Conservation (phyloP, 2,113 vertebrate genomes). For the Tragelaphus strepsiceros region DNA sequence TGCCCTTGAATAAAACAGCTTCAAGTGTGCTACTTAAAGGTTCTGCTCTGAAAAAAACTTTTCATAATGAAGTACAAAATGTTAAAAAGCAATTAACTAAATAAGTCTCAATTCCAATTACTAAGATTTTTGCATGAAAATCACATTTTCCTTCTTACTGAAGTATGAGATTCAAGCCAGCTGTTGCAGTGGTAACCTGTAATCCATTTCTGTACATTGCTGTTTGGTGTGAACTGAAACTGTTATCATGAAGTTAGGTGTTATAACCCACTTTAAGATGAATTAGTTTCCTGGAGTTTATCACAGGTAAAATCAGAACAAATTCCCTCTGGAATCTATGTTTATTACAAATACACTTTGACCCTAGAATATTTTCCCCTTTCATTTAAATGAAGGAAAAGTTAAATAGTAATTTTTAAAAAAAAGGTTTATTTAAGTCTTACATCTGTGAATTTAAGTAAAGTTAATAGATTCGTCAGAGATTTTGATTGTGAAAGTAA, state of each 20-base stretch:
- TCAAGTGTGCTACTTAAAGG: background rate
- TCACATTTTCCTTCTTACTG: background rate
- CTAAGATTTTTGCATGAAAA: conserved; percentile 24
- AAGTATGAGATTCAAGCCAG: background rate
- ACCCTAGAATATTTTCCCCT: background rate
- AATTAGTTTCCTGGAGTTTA: conserved; percentile 27
- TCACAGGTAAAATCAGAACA: conserved; percentile 32
- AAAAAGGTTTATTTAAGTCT: background rate
- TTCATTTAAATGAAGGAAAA: conserved; percentile 23
- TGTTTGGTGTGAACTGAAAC: conserved; percentile 21
- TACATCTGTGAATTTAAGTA: conserved; percentile 24
- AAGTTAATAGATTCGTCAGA: background rate
- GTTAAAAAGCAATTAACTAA: background rate
- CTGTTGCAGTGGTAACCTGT: background rate
- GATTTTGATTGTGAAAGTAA: background rate
- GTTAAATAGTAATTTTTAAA: background rate
- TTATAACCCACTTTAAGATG: background rate
- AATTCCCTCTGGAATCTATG: background rate
- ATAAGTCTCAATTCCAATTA: background rate
- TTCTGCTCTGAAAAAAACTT: background rate
- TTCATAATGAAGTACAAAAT: background rate
- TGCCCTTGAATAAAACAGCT: background rate
- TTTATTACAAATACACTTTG: background rate
- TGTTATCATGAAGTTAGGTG: background rate
- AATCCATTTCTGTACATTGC: background rate